phyloP scores from a whole-genome alignment of 1,140 invertebrate species.

The Kradibia gibbosae region DNA sequence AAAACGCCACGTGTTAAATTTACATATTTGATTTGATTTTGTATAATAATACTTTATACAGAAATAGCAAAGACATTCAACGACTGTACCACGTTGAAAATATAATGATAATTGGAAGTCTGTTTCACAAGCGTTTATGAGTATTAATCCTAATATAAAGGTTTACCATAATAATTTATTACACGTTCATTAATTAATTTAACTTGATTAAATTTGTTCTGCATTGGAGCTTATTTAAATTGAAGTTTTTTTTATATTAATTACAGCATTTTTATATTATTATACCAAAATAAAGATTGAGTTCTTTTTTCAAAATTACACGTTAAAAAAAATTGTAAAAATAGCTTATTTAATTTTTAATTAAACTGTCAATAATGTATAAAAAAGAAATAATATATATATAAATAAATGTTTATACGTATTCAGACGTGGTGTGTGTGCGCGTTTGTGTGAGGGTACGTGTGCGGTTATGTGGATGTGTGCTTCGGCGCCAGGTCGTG shows the following conservation, averaged over 20 bases:
- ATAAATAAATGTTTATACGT: not conserved
- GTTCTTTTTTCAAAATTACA: not conserved
- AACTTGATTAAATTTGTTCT: no score
- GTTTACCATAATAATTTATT: constrained; percentile 77
- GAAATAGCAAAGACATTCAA: constrained; percentile 98
- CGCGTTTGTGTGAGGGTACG: no score
- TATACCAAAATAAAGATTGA: not conserved
- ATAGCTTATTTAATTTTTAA: not conserved
- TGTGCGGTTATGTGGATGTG: no score
- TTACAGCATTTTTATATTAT: not conserved
- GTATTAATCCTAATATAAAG: constrained; percentile 99
- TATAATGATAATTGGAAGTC: constrained; percentile 94
- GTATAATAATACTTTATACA: constrained; percentile 98
- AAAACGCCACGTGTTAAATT: constrained; percentile 9
- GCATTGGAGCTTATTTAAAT: no score
- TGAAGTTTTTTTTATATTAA: no score
- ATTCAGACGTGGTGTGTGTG: no score
- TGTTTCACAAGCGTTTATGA: constrained; percentile 97
- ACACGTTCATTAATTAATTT: not conserved
- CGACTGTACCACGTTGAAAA: constrained; percentile 98
- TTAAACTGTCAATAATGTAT: not conserved
- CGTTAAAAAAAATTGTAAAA: not conserved
- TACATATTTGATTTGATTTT: constrained; percentile 87
- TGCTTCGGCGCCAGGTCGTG: not conserved
- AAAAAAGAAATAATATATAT: not conserved